A percentile compares a stretch with the other conserved stretches of the same genome.
These are phyloP conservation scores for Dallia pectoralis DNA, from an alignment of 2,797 vertebrate species.

Conservation along the genomic window DNA sequence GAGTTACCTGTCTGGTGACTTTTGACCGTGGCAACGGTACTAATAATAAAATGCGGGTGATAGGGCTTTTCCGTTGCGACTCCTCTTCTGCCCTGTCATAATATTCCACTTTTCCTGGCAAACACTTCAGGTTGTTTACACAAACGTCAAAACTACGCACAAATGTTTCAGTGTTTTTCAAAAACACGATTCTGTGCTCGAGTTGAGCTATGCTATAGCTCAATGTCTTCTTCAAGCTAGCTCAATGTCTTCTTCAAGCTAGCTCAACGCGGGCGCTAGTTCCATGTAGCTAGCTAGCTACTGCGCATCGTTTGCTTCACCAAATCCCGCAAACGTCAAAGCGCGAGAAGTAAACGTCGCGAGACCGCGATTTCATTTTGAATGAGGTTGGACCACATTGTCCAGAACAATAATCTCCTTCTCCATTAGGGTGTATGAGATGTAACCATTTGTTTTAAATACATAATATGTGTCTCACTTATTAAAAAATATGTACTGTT, in stretches of 20 bases:
- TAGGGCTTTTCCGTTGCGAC: conserved; percentile 26
- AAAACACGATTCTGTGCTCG: background rate
- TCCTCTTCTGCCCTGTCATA: conserved; percentile 39
- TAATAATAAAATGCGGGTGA: conserved; percentile 10
- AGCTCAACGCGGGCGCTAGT: conserved; percentile 53
- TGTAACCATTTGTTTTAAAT: too few species aligned
- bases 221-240: conserved; percentile 17
- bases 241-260: conserved; percentile 18
- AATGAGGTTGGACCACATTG: too few species aligned
- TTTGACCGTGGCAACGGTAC: conserved; percentile 14
- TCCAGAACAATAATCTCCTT: too few species aligned
- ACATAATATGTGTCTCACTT: too few species aligned
- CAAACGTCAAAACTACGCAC: background rate
- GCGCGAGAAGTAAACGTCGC: background rate
- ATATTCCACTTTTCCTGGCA: conserved; percentile 41
- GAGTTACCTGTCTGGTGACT: conserved; percentile 35
- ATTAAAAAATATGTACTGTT: too few species aligned
- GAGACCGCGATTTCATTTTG: background rate
- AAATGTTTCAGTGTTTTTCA: background rate
- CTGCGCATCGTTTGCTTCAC: conserved; percentile 26
- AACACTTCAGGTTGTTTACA: conserved; percentile 8
- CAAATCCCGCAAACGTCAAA: background rate
- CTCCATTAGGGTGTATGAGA: too few species aligned
- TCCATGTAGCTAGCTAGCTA: conserved; percentile 30
- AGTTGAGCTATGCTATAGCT: background rate